Evolutionary conservation across 1,140 invertebrate species (phyloP).

Genomic region (Apis laboriosa): DNA sequence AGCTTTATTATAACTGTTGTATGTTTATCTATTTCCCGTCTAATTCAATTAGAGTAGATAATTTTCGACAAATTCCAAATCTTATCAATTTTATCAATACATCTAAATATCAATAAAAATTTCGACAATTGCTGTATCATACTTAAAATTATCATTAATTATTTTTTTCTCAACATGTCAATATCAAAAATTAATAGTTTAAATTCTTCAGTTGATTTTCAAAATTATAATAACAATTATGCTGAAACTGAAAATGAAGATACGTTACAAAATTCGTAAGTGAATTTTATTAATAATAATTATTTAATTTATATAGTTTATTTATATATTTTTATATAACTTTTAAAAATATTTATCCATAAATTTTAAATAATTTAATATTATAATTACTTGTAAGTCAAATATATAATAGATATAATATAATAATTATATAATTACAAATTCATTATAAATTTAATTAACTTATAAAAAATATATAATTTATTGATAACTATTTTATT

Average conservation of each 20-base stretch:
- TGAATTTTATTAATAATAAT: background rate
- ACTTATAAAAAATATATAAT: background rate
- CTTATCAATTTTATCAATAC: constrained; percentile 46
- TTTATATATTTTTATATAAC: background rate
- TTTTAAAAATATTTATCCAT: background rate
- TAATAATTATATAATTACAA: too few species aligned
- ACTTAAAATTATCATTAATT: background rate
- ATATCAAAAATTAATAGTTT: background rate
- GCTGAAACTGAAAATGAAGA: background rate
- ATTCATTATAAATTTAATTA: background rate
- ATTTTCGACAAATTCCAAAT: constrained; percentile 22
- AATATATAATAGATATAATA: too few species aligned
- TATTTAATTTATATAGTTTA: background rate
- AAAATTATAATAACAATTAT: background rate
- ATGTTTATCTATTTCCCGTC: background rate
- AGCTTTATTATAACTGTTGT: background rate
- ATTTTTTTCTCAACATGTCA: background rate
- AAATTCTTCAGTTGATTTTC: background rate
- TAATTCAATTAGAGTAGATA: background rate
- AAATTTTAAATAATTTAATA: background rate
- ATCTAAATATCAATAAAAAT: constrained; percentile 19
- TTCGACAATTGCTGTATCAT: constrained; percentile 5
- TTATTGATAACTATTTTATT: background rate
- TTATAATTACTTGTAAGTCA: background rate
- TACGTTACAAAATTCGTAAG: constrained; percentile 25